Percentiles rank a stretch among this genome's conserved stretches.
phyloP scores from a whole-genome alignment of 2,888 invertebrate genomes.

The Hydriomena furcata region DNA sequence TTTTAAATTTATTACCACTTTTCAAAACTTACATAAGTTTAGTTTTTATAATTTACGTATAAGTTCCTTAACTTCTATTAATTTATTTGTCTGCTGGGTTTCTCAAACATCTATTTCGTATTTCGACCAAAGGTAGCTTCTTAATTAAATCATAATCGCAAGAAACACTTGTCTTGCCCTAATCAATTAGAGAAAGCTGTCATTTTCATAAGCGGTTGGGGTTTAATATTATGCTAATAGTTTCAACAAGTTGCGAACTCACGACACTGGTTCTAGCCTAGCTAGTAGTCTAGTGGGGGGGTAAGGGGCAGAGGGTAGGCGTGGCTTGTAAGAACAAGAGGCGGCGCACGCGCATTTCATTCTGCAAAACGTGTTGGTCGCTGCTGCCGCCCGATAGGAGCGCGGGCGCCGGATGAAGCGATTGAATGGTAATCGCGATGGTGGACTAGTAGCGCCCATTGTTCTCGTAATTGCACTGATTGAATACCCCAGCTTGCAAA shows the following conservation, averaged over 20 bases:
- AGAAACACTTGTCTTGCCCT: conserved; percentile 11
- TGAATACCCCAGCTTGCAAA: conserved; percentile 15
- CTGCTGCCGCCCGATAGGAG: conserved; percentile 34
- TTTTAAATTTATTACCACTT: too few species aligned
- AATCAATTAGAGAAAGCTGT: conserved; percentile 28
- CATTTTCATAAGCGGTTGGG: conserved; percentile 18
- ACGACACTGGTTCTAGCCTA: conserved; percentile 32
- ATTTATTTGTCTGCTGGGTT: too few species aligned
- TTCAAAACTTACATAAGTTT: too few species aligned
- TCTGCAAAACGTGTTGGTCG: conserved; percentile 14
- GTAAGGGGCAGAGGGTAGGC: conserved; percentile 40
- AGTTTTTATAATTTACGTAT: too few species aligned
- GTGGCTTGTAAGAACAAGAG: conserved; percentile 30
- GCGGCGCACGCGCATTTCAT: conserved; percentile 55
- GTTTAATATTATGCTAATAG: conserved; percentile 29
- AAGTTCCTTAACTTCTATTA: too few species aligned
- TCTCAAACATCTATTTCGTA: neutral
- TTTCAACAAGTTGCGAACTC: conserved; percentile 21
- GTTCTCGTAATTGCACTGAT: conserved; percentile 29
- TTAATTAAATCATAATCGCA: conserved; percentile 12
- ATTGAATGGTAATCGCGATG: conserved; percentile 34
- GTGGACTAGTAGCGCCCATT: conserved; percentile 27
- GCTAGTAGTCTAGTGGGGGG: conserved; percentile 33
- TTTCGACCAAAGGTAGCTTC: neutral
- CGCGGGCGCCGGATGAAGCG: conserved; percentile 16